phyloP scores from a whole-genome alignment of 2,797 vertebrate genomes.

The Rhinatrema bivittatum region DNA sequence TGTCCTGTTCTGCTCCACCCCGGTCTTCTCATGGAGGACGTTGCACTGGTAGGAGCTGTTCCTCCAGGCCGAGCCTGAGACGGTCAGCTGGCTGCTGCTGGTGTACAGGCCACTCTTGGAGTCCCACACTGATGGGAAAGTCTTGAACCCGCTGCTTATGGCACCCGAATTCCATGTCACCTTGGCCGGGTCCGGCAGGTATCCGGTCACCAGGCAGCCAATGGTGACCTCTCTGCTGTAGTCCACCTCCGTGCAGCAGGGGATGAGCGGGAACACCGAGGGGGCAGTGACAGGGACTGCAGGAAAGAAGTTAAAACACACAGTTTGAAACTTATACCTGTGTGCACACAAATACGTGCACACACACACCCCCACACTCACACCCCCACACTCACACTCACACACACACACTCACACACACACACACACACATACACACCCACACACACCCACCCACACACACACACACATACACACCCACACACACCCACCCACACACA shows the following conservation, averaged over 20 bases:
- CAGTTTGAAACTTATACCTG: too few species aligned
- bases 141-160: rapidly evolving
- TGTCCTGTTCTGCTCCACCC: rapidly evolving
- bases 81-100: background rate
- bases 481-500: too few species aligned
- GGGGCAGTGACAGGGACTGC: background rate
- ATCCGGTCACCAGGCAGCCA: conserved; percentile 22
- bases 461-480: too few species aligned
- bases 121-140: rapidly evolving
- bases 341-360: too few species aligned
- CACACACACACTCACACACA: too few species aligned
- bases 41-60: background rate
- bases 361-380: too few species aligned
- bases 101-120: background rate
- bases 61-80: rapidly evolving
- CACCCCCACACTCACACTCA: too few species aligned
- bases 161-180: conserved; percentile 9
- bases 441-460: too few species aligned
- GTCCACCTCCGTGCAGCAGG: rapidly evolving
- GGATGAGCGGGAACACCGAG: background rate
- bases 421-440: too few species aligned
- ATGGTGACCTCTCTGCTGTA: rapidly evolving
- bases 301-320: conserved; percentile 6
- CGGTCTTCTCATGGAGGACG: rapidly evolving
- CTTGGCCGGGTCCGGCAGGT: background rate